Base-by-base conservation (phyloP, 2,113 vertebrate species). In the Coregonus clupeaformis region DNA sequence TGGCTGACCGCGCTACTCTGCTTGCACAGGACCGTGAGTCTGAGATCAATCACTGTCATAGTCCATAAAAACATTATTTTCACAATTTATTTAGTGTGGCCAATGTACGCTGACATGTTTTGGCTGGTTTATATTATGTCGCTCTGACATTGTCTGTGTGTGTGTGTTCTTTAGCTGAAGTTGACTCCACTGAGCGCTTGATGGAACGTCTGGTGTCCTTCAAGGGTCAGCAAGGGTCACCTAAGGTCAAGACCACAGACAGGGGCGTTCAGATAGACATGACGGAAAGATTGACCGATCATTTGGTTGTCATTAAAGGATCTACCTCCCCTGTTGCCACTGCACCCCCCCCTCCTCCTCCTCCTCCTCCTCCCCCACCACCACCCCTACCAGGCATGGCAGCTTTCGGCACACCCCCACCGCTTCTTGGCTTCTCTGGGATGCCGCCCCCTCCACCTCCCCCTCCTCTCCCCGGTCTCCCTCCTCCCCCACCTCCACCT, bases 1-100 rank as follows among this genome's bases (percentile, higher is more conserved):
- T 98, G 36, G 91, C 91, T 25, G 94, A 94, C 86, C 91, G 96
- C 82, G 95, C 94, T 1, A 88, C 92, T 32, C 84, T 98, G 72
- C 89, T 97, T 22, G 93, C 95, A 71, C 93, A 93, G 18, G 94
- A 96, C 12, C 76, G 96, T 98, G 90, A 95, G 96, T 85, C 6
- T 42, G 36, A 42, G 36, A 42, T 64, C 3, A n/a, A 22, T 60
- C 9, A 24, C n/a, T 6, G 20, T 24, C 16, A 16, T 52, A 16
- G 49, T 52, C 49, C 49, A 52, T 52, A 18, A 52, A 18, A 52
- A 18, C 16, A 52, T 52, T 0, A 52, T 52, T 52, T 52, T 52
- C 49, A 14, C 14, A 4, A 18, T 52, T 52, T 18, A 52, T 52
- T 52, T 18, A 52, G 4, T 52, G 16, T 18, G 49, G 49, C 47